Conservation (phyloP, 2,797 vertebrate species). For the Darevskia mixta region DNA sequence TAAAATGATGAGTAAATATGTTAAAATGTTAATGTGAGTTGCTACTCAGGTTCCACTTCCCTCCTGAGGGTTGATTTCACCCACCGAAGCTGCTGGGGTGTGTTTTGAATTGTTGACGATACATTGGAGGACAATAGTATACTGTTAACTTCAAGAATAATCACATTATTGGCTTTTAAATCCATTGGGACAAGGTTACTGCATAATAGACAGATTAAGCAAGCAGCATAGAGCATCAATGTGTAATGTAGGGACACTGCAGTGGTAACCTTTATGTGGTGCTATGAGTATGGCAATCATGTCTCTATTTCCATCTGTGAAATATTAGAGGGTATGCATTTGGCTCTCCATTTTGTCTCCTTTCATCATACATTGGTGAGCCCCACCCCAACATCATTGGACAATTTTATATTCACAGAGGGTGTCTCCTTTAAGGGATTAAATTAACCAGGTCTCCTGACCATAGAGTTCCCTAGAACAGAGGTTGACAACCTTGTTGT, state of each 20-base stretch:
- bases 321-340: not conserved
- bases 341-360: not conserved
- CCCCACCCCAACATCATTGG: not conserved
- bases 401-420: not conserved
- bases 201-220: not conserved
- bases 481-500: not conserved
- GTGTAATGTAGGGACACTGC: not conserved
- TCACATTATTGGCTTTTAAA: not conserved
- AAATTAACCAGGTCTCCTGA: not conserved
- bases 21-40: not conserved
- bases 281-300: not conserved
- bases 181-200: no score
- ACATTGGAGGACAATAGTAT: not conserved
- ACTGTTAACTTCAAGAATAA: not conserved
- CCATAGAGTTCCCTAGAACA: not conserved
- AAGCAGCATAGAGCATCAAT: not conserved
- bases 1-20: not conserved
- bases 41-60: not conserved
- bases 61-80: not conserved
- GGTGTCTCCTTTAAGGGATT: not conserved
- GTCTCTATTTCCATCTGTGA: not conserved
- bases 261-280: not conserved
- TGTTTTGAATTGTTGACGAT: not conserved
- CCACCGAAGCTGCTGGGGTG: not conserved
- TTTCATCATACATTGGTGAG: not conserved